phyloP scores from a whole-genome alignment of 2,797 vertebrate genomes.

The Leptatherina wallacei region DNA sequence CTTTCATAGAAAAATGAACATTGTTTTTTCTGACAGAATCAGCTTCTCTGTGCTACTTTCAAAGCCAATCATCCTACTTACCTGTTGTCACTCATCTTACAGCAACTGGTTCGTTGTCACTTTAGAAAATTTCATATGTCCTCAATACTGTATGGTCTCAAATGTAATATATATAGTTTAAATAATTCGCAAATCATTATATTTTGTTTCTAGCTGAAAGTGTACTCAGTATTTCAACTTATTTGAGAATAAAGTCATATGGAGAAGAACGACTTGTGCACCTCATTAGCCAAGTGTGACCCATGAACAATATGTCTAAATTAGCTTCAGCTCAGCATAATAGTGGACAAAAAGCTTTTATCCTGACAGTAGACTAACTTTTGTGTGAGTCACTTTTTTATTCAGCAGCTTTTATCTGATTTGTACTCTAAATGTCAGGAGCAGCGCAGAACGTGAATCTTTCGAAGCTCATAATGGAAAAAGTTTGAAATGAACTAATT shows the following conservation, averaged over 20 bases:
- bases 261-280: not conserved
- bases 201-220: not conserved
- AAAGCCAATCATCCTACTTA: too few species aligned
- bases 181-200: not conserved
- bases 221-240: not conserved
- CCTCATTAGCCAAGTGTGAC: not conserved
- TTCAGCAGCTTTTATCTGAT: conserved; percentile 12
- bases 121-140: too few species aligned
- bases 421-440: conserved; percentile 35
- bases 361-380: conserved; percentile 17
- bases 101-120: too few species aligned
- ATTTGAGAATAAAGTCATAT: not conserved
- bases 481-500: not conserved
- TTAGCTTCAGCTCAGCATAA: not conserved
- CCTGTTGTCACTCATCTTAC: too few species aligned
- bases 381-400: not conserved
- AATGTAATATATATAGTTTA: not conserved
- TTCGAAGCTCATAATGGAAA: conserved; percentile 3
- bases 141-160: too few species aligned
- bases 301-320: not conserved
- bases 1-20: too few species aligned
- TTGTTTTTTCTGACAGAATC: too few species aligned
- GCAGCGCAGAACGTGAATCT: conserved; percentile 2
- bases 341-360: conserved; percentile 2
- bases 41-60: too few species aligned